Conservation (phyloP, 2,797 vertebrate genomes). For the Pampus argenteus region DNA sequence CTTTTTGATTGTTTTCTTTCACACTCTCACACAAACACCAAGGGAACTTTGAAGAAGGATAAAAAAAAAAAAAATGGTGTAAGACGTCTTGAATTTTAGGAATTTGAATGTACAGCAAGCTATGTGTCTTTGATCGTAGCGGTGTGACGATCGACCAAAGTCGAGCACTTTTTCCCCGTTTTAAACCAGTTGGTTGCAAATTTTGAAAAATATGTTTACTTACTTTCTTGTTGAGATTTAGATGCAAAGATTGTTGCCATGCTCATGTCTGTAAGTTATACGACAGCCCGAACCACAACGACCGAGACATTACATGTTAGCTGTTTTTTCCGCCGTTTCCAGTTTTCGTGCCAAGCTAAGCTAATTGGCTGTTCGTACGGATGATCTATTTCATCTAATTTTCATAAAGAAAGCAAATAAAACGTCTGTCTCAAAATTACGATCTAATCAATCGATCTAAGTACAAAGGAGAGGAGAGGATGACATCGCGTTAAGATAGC, state of each 20-base stretch:
- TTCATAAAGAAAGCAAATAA: slow-evolving; percentile 4
- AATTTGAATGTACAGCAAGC: background rate
- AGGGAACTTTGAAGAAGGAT: slow-evolving; percentile 27
- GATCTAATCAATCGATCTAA: no score
- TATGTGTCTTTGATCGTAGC: slow-evolving; percentile 5
- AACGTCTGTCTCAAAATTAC: slow-evolving; percentile 19
- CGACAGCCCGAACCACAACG: no score
- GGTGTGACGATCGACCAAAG: background rate
- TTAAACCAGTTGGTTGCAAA: background rate
- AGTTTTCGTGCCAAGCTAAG: background rate
- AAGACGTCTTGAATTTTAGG: background rate
- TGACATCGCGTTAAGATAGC: slow-evolving; percentile 22
- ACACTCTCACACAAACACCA: slow-evolving; percentile 39
- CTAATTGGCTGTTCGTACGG: background rate
- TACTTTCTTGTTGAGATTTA: background rate
- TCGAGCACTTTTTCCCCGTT: slow-evolving; percentile 8
- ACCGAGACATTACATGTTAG: background rate
- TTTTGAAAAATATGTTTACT: background rate
- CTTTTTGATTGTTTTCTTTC: slow-evolving; percentile 34
- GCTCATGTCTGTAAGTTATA: no score
- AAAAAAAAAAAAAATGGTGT: no score
- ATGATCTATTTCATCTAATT: no score
- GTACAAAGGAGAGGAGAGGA: slow-evolving; percentile 34
- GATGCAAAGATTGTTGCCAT: background rate
- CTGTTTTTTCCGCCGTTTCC: background rate